Base-by-base conservation (phyloP, 1,140 invertebrate genomes). In the Marisa cornuarietis region DNA sequence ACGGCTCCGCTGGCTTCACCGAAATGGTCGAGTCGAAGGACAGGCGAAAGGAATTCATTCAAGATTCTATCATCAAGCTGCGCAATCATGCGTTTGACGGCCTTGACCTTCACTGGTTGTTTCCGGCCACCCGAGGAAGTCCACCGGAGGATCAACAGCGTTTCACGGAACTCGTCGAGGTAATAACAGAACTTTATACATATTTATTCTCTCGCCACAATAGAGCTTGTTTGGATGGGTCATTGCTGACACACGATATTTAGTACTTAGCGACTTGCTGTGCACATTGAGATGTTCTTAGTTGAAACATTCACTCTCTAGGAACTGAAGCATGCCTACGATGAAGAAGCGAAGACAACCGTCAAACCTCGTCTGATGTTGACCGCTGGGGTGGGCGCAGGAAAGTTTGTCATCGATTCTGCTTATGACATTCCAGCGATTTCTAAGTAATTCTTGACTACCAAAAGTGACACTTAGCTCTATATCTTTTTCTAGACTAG, bases 71-170 rank as follows among this genome's bases (percentile, higher is more conserved):
- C 65, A 96, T 97, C 84, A 98, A 97, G 91, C 92, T 99, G 5
- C 93, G 97, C 49, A 95, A 96, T 83, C 95, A 96, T 89, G 95
- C 96, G 85, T 98, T 99, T 88, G 97, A 99, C 87, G 97, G 97
- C 11, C 91, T 98, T n/a, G 97, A 99, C 85, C 95, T 99, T 1
- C 97, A 98, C 87, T 99, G 97, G 97, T 97, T 99, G 91, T 98
- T 98, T 91, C 97, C 97, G 7, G 93, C 94, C 16, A 84, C 62
- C 22, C 68, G 84, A 16, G 83, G 86, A n/a, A 86, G 85, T 71
- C 83, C 78, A 49, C 93, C 94, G 10, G 96, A 97, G 85, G 97
- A 98, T 74, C 91, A 89, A 74, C 81, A 87, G 20, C 86, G 83
- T 79, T 90, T 89, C 76, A 86, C 89, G 13, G 62, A 77, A 14